Conservation (phyloP, 2,888 invertebrate genomes). For the Zootermopsis nevadensis region DNA sequence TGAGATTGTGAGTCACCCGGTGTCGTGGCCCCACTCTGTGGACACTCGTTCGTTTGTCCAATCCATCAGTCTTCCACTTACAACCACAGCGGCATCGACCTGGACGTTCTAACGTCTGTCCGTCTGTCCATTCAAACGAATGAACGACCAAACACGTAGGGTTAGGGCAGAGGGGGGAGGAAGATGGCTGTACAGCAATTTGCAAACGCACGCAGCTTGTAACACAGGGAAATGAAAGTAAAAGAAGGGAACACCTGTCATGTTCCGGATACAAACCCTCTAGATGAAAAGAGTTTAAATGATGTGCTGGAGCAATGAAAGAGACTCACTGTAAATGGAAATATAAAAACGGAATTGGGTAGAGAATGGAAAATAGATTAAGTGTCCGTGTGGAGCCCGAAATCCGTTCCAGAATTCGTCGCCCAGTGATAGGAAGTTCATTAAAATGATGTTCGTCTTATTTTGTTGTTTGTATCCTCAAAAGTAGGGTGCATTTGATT, state of each 20-base stretch:
- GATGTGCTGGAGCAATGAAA: constrained; percentile 29
- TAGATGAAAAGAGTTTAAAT: constrained; percentile 37
- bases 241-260: constrained; percentile 7
- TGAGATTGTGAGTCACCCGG: neutral
- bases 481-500: too few species aligned
- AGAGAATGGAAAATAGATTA: constrained; percentile 30
- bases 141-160: constrained; percentile 6
- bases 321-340: constrained; percentile 27
- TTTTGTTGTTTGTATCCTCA: neutral
- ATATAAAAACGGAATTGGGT: constrained; percentile 15
- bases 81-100: constrained; percentile 25
- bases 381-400: neutral
- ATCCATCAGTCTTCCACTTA: constrained; percentile 38
- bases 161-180: neutral
- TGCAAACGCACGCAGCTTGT: constrained; percentile 45
- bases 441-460: neutral
- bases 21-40: neutral
- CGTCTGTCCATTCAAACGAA: neutral
- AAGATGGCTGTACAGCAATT: constrained; percentile 45
- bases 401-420: neutral
- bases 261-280: neutral
- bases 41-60: constrained; percentile 24
- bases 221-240: constrained; percentile 46
- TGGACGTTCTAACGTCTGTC: constrained; percentile 10
- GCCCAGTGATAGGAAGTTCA: neutral